Evolutionary conservation across 2,888 invertebrate genomes (phyloP), one percentile per base, ranked within the genome.

Genomic region (Anoplius nigerrimus): DNA sequence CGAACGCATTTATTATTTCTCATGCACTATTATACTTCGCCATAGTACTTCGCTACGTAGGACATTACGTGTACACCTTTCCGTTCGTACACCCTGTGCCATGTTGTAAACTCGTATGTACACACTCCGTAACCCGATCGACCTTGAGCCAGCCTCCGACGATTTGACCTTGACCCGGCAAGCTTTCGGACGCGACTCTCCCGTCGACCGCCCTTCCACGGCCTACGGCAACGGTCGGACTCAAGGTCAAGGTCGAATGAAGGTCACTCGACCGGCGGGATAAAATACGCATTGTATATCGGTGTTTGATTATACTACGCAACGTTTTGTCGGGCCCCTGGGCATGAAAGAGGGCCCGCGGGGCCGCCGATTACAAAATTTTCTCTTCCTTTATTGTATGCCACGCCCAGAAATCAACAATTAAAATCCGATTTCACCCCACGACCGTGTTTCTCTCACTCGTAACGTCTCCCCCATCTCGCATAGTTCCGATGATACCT

Each of bases 281-380:
- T 53, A 66, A 84, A 82, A 80, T 77, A 84, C 80, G 81, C 79
- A 80, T 80, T 81, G 78, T 78, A 72, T 72, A 81, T 84, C 82
- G 81, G 80, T 82, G 82, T 86, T 85, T 86, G 87, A 87, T 87
- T 87, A 87, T 87, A 87, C 86, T 86, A 87, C 86, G 87, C 86
- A 86, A 87, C 84, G 82, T 84, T n/a, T 82, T 65, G 82, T 76
- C 67, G 78, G 75, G 74, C 78, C 82, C n/a, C 82, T 75, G 78
- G 76, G 75, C 80, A 81, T 79, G 75, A 84, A 80, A 85, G 74
- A 71, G 73, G 82, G 78, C 72, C 78, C 76, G 42, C 42, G 74
- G 76, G 80, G 80, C 80, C 81, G 75, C 71, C 79, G 81, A 82
- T 84, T 86, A 84, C 78, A 79, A 82, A 84, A 81, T 84, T 82